phyloP scores from a whole-genome alignment of 2,797 vertebrate species.

The Martes flavigula region DNA sequence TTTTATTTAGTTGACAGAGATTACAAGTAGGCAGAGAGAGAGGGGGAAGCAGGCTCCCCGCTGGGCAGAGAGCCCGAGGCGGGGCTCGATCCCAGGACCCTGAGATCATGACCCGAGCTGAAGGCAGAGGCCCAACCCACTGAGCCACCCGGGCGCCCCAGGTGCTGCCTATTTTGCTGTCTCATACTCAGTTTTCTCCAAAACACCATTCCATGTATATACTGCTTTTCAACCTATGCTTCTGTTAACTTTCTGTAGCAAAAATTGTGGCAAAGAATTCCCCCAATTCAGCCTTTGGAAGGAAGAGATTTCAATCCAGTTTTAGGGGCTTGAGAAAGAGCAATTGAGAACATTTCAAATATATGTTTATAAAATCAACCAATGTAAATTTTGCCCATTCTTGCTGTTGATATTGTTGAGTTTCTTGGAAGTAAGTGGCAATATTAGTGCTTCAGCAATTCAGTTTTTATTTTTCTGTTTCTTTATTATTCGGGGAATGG shows the following conservation, averaged over 20 bases:
- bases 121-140: too few relatives aligned
- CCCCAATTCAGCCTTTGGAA: neutral
- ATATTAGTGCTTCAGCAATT: neutral
- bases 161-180: neutral
- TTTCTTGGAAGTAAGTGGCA: neutral
- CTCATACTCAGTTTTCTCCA: neutral
- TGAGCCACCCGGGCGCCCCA: too few relatives aligned
- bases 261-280: neutral
- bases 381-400: neutral
- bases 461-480: neutral
- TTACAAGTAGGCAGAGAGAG: too few relatives aligned
- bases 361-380: neutral
- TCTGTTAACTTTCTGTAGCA: neutral
- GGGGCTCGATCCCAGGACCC: too few relatives aligned
- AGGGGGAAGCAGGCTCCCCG: too few relatives aligned
- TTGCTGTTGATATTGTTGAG: neutral
- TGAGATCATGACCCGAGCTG: too few relatives aligned
- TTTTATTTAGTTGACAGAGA: too few relatives aligned
- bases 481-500: neutral
- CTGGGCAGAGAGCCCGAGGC: too few relatives aligned
- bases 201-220: neutral
- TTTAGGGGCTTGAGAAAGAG: neutral
- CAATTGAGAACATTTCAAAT: neutral
- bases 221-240: neutral
- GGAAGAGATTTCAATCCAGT: neutral